Conservation (phyloP, 2,888 invertebrate genomes). For the Stramonita haemastoma region DNA sequence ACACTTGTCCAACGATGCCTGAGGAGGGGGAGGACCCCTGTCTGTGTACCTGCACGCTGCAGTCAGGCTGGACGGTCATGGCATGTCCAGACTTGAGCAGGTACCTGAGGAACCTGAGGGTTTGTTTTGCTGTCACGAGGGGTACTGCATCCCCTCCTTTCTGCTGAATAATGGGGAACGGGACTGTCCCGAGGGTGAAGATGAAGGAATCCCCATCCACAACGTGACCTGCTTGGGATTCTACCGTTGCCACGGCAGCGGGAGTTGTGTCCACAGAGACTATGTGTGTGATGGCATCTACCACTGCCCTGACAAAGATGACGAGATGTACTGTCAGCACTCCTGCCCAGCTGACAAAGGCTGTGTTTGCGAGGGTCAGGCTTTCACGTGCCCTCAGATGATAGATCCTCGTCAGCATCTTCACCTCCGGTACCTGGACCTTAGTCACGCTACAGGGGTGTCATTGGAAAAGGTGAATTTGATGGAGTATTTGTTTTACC, state of each 20-base stretch:
- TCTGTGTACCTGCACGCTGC: background rate
- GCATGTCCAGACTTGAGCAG: constrained; percentile 28
- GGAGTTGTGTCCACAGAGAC: constrained; percentile 36
- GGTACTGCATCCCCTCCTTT: constrained; percentile 45
- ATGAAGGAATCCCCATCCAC: constrained; percentile 29
- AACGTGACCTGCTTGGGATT: constrained; percentile 36
- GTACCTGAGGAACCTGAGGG: background rate
- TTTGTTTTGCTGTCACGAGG: constrained; percentile 22
- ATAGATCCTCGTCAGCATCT: constrained; percentile 25
- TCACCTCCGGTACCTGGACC: constrained; percentile 32
- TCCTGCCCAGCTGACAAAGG: constrained; percentile 26
- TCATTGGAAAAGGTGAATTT: background rate
- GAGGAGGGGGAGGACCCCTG: background rate
- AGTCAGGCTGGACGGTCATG: constrained; percentile 41
- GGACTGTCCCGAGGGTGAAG: constrained; percentile 44
- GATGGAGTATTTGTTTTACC: constrained; percentile 20
- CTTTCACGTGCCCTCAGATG: constrained; percentile 11
- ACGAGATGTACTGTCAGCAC: constrained; percentile 41
- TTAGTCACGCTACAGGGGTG: background rate
- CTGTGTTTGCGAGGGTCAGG: constrained; percentile 37
- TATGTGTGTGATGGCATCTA: constrained; percentile 45
- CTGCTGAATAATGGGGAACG: constrained; percentile 42
- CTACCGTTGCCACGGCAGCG: constrained; percentile 41
- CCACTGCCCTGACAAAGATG: constrained; percentile 47
- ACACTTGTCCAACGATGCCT: background rate